Evolutionary conservation across 2,888 invertebrate genomes (phyloP), one percentile per base, ranked within the genome.

Genomic region (Bugulina stolonifera): DNA sequence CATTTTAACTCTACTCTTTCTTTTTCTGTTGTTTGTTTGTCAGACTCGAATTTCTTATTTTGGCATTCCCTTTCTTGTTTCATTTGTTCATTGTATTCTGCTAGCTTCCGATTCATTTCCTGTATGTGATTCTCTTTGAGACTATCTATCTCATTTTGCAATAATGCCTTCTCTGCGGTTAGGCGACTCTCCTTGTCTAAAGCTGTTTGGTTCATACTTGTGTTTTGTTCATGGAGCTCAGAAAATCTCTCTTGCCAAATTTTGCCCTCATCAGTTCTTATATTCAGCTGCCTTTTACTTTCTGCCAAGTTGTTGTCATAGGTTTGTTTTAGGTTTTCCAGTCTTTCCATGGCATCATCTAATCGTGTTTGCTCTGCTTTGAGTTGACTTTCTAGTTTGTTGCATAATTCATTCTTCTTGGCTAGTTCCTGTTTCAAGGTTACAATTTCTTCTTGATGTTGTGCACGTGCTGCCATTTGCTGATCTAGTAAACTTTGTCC

Each of bases 401-500:
- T n/a, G n/a, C n/a, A n/a, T n/a, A n/a, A n/a, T n/a, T 43, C 43
- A 43, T 5, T 18, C 43, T 10, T 5, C 43, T 43, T 43, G 18
- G 18, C 18, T 5, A 43, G 43, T 43, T 43, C 18, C 18, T 43
- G 43, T 43, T 43, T 5, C 18, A 43, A 43, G 18, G 43, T 43
- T 43, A 10, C 10, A 43, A 10, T 43, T 43, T 43, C 43, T 43
- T 43, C 64, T 32, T 64, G 27, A 34, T 32, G 32, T 14, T 32
- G 64, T 5, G 27, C 27, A 25, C 64, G 22, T 27, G 27, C 27
- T 29, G 27, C 64, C 18, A 27, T 18, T 32, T 64, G 64, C 32
- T 64, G 64, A 25, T 27, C 64, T 27, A 64, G 27, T 27, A 64
- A 32, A 32, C 64, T 32, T 64, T 64, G 64, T 27, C 32, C 32